These are phyloP conservation scores for Arrhopalites spinosus DNA, from an alignment of 2,888 invertebrate genomes.

Conservation along the genomic window DNA sequence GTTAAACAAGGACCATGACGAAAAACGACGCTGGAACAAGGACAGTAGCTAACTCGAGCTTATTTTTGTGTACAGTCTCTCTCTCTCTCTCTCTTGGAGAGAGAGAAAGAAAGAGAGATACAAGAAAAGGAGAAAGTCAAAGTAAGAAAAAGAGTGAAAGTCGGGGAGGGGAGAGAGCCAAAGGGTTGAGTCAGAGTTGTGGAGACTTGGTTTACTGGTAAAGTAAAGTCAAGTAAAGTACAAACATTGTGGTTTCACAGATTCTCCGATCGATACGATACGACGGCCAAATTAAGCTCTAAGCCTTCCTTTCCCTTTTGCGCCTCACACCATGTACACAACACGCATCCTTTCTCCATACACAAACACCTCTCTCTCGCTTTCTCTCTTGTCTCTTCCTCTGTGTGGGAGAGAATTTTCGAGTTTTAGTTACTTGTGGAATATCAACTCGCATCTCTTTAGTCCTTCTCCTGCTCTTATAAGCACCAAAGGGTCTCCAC, in stretches of 20 bases:
- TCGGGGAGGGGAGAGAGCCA: not conserved
- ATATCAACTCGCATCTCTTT: too few species aligned
- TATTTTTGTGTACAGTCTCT: not conserved
- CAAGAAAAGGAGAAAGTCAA: not conserved
- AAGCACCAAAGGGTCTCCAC: too few species aligned
- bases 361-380: not conserved
- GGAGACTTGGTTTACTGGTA: not conserved
- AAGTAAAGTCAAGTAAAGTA: slow-evolving; percentile 38
- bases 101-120: not conserved
- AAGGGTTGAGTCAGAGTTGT: not conserved
- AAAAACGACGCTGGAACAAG: not conserved
- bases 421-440: too few species aligned
- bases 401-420: not conserved
- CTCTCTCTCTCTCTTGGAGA: not conserved
- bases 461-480: too few species aligned
- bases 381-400: not conserved
- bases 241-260: slow-evolving; percentile 54
- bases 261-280: slow-evolving; percentile 43
- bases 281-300: slow-evolving; percentile 34
- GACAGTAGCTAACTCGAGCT: not conserved
- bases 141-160: slow-evolving; percentile 5
- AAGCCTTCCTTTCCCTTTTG: slow-evolving; percentile 14
- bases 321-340: not conserved
- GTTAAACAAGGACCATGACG: not conserved
- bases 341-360: not conserved